These are phyloP conservation scores for Periplaneta americana DNA, from an alignment of 1,140 invertebrate species.

Conservation along the genomic window DNA sequence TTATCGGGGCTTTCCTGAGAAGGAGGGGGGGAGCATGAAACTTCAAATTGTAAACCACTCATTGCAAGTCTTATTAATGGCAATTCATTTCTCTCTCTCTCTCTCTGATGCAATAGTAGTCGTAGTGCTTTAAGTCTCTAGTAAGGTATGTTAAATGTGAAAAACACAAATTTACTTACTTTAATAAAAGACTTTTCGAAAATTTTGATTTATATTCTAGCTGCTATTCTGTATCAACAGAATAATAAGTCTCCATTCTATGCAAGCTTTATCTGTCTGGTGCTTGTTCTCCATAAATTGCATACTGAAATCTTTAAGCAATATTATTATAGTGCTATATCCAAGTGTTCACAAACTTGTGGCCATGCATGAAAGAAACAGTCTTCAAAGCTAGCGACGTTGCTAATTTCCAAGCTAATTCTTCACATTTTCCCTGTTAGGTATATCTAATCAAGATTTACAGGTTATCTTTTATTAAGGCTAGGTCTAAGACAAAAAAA, in stretches of 20 bases:
- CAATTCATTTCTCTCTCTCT: too few species aligned
- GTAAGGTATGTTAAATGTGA: too few species aligned
- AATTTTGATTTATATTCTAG: background rate
- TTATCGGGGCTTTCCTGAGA: too few species aligned
- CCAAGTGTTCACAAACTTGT: background rate
- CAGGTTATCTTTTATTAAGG: background rate
- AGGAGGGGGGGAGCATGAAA: too few species aligned
- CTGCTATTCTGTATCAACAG: background rate
- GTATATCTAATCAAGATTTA: background rate
- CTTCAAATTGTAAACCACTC: too few species aligned
- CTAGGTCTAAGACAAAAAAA: background rate
- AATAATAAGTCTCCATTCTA: background rate
- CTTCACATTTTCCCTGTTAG: background rate
- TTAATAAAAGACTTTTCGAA: too few species aligned
- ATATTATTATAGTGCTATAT: background rate
- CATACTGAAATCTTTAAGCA: background rate
- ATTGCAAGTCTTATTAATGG: too few species aligned
- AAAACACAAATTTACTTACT: background rate
- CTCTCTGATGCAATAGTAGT: background rate
- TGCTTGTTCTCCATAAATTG: background rate
- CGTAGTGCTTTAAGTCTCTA: too few species aligned
- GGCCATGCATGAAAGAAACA: background rate
- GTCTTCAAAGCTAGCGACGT: background rate
- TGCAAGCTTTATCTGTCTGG: background rate
- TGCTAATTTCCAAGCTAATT: background rate